These are phyloP conservation scores for Heliangelus exortis DNA, from an alignment of 2,797 vertebrate genomes.

Conservation along the genomic window DNA sequence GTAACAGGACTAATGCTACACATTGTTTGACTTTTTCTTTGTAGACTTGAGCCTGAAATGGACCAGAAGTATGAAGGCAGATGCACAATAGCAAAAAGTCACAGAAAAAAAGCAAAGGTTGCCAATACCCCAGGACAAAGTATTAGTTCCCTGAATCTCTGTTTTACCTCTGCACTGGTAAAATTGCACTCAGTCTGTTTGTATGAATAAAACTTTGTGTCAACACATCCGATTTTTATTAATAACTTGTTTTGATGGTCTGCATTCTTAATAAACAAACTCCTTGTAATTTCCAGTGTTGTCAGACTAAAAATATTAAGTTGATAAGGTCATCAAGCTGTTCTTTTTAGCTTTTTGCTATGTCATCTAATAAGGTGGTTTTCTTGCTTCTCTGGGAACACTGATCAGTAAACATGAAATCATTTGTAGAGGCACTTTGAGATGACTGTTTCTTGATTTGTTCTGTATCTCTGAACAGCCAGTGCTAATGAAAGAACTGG, in stretches of 20 bases:
- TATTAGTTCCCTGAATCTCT: background rate
- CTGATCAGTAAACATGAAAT: background rate
- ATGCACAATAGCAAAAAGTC: background rate
- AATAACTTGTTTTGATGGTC: background rate
- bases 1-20: background rate
- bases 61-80: background rate
- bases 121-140: background rate
- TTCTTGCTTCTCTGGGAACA: background rate
- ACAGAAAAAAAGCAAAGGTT: background rate
- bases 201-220: background rate
- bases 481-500: background rate
- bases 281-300: background rate
- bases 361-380: background rate
- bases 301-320: background rate
- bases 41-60: constrained; percentile 47
- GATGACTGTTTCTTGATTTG: background rate
- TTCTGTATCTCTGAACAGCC: background rate
- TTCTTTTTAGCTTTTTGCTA: background rate
- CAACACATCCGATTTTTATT: constrained; percentile 21
- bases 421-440: background rate
- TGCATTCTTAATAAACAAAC: constrained; percentile 44
- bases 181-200: background rate
- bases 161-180: constrained; percentile 27
- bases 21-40: background rate
- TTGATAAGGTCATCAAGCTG: background rate